phyloP scores from a whole-genome alignment of 2,888 invertebrate genomes.

The Drosophila percnosoma region DNA sequence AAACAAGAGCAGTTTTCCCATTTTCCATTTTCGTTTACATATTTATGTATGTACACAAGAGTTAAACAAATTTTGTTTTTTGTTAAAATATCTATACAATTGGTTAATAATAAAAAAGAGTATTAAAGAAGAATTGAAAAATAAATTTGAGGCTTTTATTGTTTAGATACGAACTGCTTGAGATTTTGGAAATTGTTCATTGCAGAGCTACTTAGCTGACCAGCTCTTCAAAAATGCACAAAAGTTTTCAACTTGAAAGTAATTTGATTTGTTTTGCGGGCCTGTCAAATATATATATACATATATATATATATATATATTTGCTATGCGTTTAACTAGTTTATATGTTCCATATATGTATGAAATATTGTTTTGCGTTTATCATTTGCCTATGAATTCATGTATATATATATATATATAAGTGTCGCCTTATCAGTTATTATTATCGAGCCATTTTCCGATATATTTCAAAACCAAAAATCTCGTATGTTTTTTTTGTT shows the following conservation, averaged over 20 bases:
- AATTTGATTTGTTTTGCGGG: slow-evolving; percentile 30
- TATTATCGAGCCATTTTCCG: slow-evolving; percentile 28
- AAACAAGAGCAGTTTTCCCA: slow-evolving; percentile 29
- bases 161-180: slow-evolving; percentile 44
- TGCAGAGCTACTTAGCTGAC: slow-evolving; percentile 43
- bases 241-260: slow-evolving; percentile 43
- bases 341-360: slow-evolving; percentile 38
- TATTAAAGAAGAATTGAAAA: slow-evolving; percentile 35
- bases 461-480: slow-evolving; percentile 34
- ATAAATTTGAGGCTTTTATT: slow-evolving; percentile 16
- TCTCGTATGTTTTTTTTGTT: slow-evolving; percentile 11
- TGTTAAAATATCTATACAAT: slow-evolving; percentile 55
- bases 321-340: slow-evolving; percentile 58
- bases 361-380: slow-evolving; percentile 62
- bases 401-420: slow-evolving; percentile 32
- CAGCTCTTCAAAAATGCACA: slow-evolving; percentile 50
- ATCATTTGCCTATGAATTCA: slow-evolving; percentile 59
- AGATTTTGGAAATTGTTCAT: slow-evolving; percentile 55
- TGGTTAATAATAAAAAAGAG: slow-evolving; percentile 36
- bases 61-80: slow-evolving; percentile 39
- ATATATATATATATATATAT: slow-evolving; percentile 10
- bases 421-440: slow-evolving; percentile 16
- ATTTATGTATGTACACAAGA: slow-evolving; percentile 44
- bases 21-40: background rate
- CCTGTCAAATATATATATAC: slow-evolving; percentile 50